Conservation (phyloP, 2,888 invertebrate genomes). For the Tipula unca region DNA sequence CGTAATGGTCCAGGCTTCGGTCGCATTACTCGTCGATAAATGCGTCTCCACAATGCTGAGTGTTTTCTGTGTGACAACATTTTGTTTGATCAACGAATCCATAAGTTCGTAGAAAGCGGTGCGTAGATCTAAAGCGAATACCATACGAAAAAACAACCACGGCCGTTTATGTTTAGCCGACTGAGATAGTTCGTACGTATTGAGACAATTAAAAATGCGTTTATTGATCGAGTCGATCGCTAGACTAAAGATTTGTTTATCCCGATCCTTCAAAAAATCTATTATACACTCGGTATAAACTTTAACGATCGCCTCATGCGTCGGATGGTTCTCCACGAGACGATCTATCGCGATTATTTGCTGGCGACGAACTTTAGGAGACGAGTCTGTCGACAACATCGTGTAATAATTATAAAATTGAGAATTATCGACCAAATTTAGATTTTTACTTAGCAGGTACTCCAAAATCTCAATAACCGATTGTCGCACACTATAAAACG, state of each 20-base stretch:
- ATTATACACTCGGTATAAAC: neutral
- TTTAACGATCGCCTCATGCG: neutral
- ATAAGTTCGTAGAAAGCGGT: neutral
- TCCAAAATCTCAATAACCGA: neutral
- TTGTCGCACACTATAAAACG: neutral
- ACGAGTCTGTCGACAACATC: neutral
- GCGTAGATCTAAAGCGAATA: neutral
- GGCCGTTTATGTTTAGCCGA: neutral
- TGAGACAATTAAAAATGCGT: neutral
- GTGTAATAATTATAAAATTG: slow-evolving; percentile 1
- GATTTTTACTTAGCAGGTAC: neutral
- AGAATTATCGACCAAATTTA: neutral
- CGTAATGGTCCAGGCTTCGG: slow-evolving; percentile 14
- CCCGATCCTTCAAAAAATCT: neutral
- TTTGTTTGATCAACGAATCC: neutral
- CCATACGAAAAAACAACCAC: slow-evolving; percentile 1
- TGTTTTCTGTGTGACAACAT: neutral
- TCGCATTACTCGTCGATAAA: neutral
- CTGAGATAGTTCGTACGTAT: neutral
- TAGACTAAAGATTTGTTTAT: neutral
- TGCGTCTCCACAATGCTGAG: slow-evolving; percentile 4
- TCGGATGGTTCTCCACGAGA: neutral
- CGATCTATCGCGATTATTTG: neutral
- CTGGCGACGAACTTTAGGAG: neutral
- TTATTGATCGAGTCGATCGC: neutral